These are phyloP conservation scores for Chondrosia reniformis DNA, from an alignment of 37 sponge, comb jelly and placozoan species.

Conservation along the genomic window DNA sequence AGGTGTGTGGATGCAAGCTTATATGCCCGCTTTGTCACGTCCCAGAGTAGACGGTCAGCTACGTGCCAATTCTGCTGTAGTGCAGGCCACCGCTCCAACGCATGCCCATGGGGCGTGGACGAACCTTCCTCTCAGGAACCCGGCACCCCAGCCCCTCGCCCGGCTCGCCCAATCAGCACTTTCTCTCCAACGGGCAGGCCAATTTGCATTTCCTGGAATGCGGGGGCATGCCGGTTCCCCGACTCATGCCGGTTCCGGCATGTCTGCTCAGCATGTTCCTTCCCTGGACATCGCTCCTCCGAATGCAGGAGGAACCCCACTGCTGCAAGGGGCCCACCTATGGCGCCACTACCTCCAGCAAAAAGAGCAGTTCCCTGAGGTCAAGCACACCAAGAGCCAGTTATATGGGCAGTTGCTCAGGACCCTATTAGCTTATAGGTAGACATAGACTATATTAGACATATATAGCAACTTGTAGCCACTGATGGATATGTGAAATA, in stretches of 20 bases:
- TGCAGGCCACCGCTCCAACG: not conserved
- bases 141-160: not conserved
- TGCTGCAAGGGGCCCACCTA: too few species aligned
- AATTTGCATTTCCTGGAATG: slow-evolving; percentile 8
- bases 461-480: too few species aligned
- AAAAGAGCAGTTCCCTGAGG: too few species aligned
- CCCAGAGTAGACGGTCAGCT: not conserved
- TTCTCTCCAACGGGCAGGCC: not conserved
- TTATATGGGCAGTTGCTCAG: too few species aligned
- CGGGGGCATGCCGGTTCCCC: not conserved
- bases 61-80: not conserved
- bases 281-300: too few species aligned
- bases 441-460: too few species aligned
- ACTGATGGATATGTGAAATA: too few species aligned
- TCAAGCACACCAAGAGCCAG: too few species aligned
- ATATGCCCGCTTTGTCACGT: not conserved
- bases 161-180: not conserved
- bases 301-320: too few species aligned
- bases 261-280: not conserved
- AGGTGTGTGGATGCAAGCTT: not conserved
- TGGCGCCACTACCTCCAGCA: not conserved
- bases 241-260: not conserved
- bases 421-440: too few species aligned
- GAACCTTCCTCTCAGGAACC: too few species aligned
- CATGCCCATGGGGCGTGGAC: not conserved